Base-by-base conservation (phyloP, 2,797 vertebrate species). In the Merluccius polli region DNA sequence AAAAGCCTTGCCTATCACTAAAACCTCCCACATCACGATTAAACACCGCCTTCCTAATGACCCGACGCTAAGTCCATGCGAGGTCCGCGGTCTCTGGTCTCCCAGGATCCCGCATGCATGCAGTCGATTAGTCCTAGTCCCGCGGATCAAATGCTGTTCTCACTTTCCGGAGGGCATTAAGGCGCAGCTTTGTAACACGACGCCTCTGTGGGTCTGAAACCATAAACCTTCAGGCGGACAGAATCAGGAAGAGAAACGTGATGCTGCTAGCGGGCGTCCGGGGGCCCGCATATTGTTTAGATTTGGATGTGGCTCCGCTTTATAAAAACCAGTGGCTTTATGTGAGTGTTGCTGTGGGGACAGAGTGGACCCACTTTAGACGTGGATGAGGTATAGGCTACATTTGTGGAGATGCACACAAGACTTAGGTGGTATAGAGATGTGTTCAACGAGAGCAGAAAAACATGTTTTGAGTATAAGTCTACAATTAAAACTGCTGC, bases 211-310 rank as follows among this genome's bases (percentile, higher is more conserved):
- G 74, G 81, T 86, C 72, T 84, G 85, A 91, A 90, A 88, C 88
- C 83, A 81, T 87, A 89, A 92, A 90, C 88, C 85, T 63, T 70
- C 73, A 81, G 63, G 84, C 86, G 84, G 87, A 89, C 86, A 87
- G 88, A 90, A 88, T 85, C 86, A 78, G 85, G 84, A 38, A 77
- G 83, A 85, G 91, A 92, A 92, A 93, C 88, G 65, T 82, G 88
- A 91, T 84, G 82, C 91, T 86, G 87, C 87, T 81, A 89, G 87
- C 91, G 88, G n/a, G 52, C 52, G 52, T 63, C 52, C 52, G n/a
- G 52, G 52, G 52, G 83, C 74, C 75, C 78, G 83, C 85, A 85
- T 77, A 77, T 84, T 85, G 87, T 80, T 81, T 84, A 88, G 87
- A 91, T 90, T 87, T 90, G 82, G 81, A 85, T 84, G 87, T 76